These are phyloP conservation scores for Parauchenoglanis ngamensis DNA, from an alignment of 2,797 vertebrate genomes.

Conservation along the genomic window DNA sequence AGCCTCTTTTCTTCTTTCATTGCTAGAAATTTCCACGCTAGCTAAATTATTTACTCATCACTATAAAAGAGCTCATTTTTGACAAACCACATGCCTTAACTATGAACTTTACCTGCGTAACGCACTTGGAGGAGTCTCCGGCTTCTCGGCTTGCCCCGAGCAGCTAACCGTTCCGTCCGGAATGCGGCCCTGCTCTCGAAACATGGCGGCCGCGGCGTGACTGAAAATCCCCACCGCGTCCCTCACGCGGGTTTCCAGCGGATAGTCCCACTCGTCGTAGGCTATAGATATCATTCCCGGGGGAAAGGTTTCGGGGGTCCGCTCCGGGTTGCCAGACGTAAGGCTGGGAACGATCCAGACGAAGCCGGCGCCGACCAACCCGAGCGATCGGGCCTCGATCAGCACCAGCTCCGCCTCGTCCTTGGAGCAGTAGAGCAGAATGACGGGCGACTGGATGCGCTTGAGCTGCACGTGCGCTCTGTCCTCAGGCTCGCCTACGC, in stretches of 20 bases:
- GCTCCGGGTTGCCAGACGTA: conserved; percentile 91
- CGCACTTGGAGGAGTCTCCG: conserved; percentile 76
- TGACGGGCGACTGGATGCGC: conserved; percentile 95
- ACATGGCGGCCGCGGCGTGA: conserved; percentile 88
- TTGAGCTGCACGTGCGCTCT: conserved; percentile 95
- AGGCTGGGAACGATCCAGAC: conserved; percentile 98
- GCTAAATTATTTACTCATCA: not conserved
- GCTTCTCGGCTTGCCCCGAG: conserved; percentile 85
- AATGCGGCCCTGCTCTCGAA: conserved; percentile 88
- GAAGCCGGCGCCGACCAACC: conserved; percentile 92
- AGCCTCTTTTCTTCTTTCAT: not conserved
- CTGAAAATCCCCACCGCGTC: conserved; percentile 93
- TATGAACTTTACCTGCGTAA: conserved; percentile 71
- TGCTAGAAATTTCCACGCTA: not conserved
- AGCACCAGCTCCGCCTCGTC: conserved; percentile 91
- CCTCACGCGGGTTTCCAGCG: conserved; percentile 84
- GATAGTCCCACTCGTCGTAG: conserved; percentile 96
- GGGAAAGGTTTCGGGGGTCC: conserved; percentile 91
- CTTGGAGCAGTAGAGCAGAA: conserved; percentile 96
- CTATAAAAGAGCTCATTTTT: not conserved
- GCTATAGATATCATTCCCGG: conserved; percentile 94
- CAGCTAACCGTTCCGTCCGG: conserved; percentile 92
- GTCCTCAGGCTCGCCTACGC: conserved; percentile 85
- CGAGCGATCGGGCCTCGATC: conserved; percentile 90
- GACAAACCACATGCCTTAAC: not conserved